phyloP scores from a whole-genome alignment of 2,888 invertebrate species.

The Taenaris catops region DNA sequence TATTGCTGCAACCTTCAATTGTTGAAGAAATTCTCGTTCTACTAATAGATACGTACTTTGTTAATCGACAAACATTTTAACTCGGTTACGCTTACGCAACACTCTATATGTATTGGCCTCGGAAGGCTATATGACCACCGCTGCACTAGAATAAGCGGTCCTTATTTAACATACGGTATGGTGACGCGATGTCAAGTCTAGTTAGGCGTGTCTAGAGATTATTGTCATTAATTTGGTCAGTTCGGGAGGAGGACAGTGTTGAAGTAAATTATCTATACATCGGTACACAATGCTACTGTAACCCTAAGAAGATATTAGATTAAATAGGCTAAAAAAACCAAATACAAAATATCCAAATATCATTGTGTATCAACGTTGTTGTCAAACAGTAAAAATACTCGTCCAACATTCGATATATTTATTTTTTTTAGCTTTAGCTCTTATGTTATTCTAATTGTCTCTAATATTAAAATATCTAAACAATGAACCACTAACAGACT shows the following conservation, averaged over 20 bases:
- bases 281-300: conserved; percentile 16
- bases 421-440: conserved; percentile 27
- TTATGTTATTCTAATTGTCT: conserved; percentile 34
- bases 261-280: conserved; percentile 25
- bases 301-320: conserved; percentile 1
- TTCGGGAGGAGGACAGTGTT: conserved; percentile 45
- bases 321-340: conserved; percentile 2
- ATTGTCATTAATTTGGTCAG: conserved; percentile 76
- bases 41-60: no score
- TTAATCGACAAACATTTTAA: no score
- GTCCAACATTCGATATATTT: conserved; percentile 42
- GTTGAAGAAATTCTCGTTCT: no score
- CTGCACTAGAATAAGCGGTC: conserved; percentile 25
- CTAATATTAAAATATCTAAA: conserved; percentile 39
- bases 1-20: no score
- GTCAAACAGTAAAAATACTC: conserved; percentile 37
- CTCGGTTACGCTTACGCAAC: no score
- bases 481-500: conserved; percentile 45
- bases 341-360: conserved; percentile 11
- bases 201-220: conserved; percentile 70
- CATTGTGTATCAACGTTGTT: conserved; percentile 31
- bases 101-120: no score
- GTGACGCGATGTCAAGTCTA: conserved; percentile 48
- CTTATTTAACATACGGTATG: conserved; percentile 29
- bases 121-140: conserved; percentile 25